Evolutionary conservation across 2,888 invertebrate genomes (phyloP), one percentile per base, ranked within the genome.

Genomic region (Athetis lepigone): DNA sequence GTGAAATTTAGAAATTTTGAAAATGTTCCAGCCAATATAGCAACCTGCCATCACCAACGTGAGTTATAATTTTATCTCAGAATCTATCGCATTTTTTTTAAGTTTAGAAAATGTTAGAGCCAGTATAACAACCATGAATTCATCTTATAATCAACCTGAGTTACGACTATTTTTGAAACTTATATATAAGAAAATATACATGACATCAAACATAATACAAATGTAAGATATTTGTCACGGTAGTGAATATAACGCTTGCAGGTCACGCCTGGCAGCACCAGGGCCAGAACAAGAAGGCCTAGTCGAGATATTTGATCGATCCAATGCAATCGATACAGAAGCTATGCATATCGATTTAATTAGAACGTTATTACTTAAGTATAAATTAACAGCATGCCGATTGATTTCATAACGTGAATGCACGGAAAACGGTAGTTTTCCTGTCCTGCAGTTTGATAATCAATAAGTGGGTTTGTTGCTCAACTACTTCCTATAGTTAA

Each of bases 321-420:
- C 21, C 0, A 51, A 71, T 40, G 69, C 51, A 70, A 72, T 61
- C 43, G 55, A 70, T 70, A 72, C 50, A 55, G 40, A 65, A 54
- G 21, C 39, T 39, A 23, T 50, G 42, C 33, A 33, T 66, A 71
- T 68, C 49, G 54, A 70, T 60, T 68, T 58, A 63, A 72, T 69
- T 66, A 43, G 59, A 50, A 45, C 68, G 56, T 47, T 62, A 58
- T 73, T 66, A 66, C 59, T 42, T 45, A 47, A 65, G 57, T 60
- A 62, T 56, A 49, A 39, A 75, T 70, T 66, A 62, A 57, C 25
- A 47, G 59, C 55, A 60, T 66, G 2, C 60, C 63, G 27, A 47
- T 57, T 37, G 46, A 58, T 79, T 79, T 74, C 75, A 64, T 67
- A 77, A 77, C 55, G 40, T 57, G 21, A 52, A 56, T 70, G 69